Evolutionary conservation across 2,113 vertebrate genomes (phyloP).

Genomic region (Nycticryphes semicollaris): DNA sequence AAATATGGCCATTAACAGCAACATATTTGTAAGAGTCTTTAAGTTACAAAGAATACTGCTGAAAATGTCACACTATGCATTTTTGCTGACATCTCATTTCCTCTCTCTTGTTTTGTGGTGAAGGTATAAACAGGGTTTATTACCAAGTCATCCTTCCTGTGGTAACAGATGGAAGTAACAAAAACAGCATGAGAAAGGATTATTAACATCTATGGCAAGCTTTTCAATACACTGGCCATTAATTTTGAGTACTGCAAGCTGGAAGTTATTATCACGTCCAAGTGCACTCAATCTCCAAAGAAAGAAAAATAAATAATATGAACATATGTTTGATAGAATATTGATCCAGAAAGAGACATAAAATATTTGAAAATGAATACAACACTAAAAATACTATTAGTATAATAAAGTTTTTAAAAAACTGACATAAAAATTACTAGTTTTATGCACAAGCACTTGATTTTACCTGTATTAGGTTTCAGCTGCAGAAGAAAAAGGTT

Average conservation of each 20-base stretch:
- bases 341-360: constrained; percentile 15
- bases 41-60: constrained; percentile 40
- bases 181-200: constrained; percentile 35
- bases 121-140: constrained; percentile 65
- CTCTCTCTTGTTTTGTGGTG: constrained; percentile 58
- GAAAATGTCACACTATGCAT: constrained; percentile 23
- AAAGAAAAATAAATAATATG: background rate
- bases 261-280: constrained; percentile 57
- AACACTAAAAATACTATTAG: background rate
- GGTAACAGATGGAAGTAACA: constrained; percentile 53
- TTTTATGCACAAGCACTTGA: background rate
- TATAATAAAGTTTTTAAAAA: background rate
- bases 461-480: constrained; percentile 7
- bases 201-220: constrained; percentile 32
- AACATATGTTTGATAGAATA: constrained; percentile 2
- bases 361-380: background rate
- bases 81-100: constrained; percentile 73
- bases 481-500: background rate
- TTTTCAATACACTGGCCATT: constrained; percentile 15
- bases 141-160: constrained; percentile 64
- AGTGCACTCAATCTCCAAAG: background rate
- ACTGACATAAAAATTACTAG: background rate
- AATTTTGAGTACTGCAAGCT: constrained; percentile 25
- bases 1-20: background rate
- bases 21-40: constrained; percentile 14